These are phyloP conservation scores for Rhamphomyia laevipes DNA, from an alignment of 2,888 invertebrate species.

Conservation along the genomic window DNA sequence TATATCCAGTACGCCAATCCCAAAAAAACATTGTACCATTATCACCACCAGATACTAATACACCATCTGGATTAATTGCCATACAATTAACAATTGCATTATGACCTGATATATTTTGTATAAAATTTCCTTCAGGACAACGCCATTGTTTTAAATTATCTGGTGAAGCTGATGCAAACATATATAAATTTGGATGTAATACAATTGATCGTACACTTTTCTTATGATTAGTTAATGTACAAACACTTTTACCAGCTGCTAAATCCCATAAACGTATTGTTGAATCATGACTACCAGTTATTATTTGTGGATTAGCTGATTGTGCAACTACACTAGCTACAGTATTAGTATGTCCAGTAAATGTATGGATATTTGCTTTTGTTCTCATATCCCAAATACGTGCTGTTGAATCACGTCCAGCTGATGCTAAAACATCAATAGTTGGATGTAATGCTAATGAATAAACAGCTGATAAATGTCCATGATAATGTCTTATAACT, in stretches of 20 bases:
- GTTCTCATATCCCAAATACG: conserved; percentile 98
- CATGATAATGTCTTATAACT: conserved; percentile 95
- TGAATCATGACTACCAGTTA: conserved; percentile 91
- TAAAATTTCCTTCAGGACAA: conserved; percentile 93
- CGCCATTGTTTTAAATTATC: conserved; percentile 99
- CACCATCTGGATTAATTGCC: conserved; percentile 89
- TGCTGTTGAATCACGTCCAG: conserved; percentile 91
- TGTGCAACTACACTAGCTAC: conserved; percentile 92
- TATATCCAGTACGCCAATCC: conserved; percentile 99
- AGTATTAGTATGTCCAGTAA: conserved; percentile 93
- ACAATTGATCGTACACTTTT: conserved; percentile 78
- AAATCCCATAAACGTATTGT: conserved; percentile 97
- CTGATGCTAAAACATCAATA: conserved; percentile 87
- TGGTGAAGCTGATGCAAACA: conserved; percentile 96
- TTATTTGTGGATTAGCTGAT: conserved; percentile 85
- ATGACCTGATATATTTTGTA: conserved; percentile 93
- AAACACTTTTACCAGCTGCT: conserved; percentile 86
- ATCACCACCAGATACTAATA: conserved; percentile 94
- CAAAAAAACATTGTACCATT: conserved; percentile 95
- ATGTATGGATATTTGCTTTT: conserved; percentile 94
- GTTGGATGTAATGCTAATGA: conserved; percentile 87
- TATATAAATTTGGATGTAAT: conserved; percentile 66
- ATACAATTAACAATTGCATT: conserved; percentile 96
- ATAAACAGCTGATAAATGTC: conserved; percentile 94
- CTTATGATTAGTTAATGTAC: conserved; percentile 96